These are phyloP conservation scores for Penaeus vannamei DNA, from an alignment of 1,140 invertebrate genomes.

Conservation along the genomic window DNA sequence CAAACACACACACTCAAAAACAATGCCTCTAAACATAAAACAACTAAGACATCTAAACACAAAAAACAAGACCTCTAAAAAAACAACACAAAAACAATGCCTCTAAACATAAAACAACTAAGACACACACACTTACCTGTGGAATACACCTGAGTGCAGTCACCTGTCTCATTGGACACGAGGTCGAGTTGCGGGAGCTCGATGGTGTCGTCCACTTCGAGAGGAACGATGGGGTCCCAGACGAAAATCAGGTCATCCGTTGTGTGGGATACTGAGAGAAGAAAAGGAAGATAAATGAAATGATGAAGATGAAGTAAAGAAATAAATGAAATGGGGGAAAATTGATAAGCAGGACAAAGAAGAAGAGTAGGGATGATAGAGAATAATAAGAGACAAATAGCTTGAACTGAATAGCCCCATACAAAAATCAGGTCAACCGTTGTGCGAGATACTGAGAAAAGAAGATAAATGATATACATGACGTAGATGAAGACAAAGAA, in stretches of 20 bases:
- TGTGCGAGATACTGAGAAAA: no score
- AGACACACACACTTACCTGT: conserved; percentile 76
- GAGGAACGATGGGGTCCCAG: conserved; percentile 88
- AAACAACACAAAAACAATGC: no score
- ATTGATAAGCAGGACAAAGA: not conserved
- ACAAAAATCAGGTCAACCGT: no score
- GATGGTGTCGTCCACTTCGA: conserved; percentile 87
- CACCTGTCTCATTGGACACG: conserved; percentile 86
- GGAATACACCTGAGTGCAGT: conserved; percentile 90
- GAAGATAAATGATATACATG: no score
- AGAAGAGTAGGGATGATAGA: no score
- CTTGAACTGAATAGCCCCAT: no score
- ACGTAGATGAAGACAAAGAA: no score
- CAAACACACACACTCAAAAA: no score
- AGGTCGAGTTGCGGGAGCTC: conserved; percentile 88
- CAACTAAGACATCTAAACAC: no score
- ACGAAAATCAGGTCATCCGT: conserved; percentile 92
- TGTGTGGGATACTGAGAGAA: conserved; percentile 84
- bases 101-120: not conserved
- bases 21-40: no score
- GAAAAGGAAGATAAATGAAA: not conserved
- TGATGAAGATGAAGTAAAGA: not conserved
- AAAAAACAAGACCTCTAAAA: no score
- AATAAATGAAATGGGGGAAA: not conserved
- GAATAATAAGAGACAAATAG: no score